Base-by-base conservation (phyloP, 2,113 vertebrate genomes). In the Cairina moschata region DNA sequence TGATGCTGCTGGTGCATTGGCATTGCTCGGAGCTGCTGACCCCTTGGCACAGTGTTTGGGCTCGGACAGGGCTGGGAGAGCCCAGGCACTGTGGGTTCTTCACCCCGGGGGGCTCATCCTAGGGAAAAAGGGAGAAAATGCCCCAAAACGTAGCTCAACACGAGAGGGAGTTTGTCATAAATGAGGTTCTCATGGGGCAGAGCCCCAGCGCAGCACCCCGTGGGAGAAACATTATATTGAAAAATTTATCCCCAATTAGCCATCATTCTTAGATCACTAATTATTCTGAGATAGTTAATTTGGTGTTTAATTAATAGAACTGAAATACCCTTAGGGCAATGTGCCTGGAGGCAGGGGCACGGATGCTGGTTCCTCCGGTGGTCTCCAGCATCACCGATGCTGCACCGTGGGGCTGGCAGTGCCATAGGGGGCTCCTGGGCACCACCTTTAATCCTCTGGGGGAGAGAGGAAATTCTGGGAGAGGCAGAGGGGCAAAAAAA, bases 91-190 rank as follows among this genome's bases (percentile, higher is more conserved):
- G 20, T 48, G 46, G 46, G 18, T 5, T 2, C 66, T 81, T 86
- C 69, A 9, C 74, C 55, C 32, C 59, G 4, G 0, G 28, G 26
- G 20, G 32, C 42, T 50, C 5, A 11, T 48, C 10, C 25, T 6
- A 13, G 36, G 59, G 38, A 22, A 66, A 71, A 77, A 77, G 36
- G 8, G 38, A 44, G 46, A 63, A 88, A 90, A 83, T 1, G 25
- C 9, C 6, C 5, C 16, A 31, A 78, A 73, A 78, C 18, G 10
- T 62, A 60, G 14, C 5, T 0, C 9, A 44, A 55, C 1, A 0
- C 8, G 10, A 56, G 67, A 83, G 32, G 31, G 36, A 0, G 0
- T 94, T 94, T 79, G 85, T 85, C 58, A 26, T 4, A 4, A 48
- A 11, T 22, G 59, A 90, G 42, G 46, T 72, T 85, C 44, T 44